Base-by-base conservation (phyloP, 2,113 vertebrate genomes). In the Panthera leo region DNA sequence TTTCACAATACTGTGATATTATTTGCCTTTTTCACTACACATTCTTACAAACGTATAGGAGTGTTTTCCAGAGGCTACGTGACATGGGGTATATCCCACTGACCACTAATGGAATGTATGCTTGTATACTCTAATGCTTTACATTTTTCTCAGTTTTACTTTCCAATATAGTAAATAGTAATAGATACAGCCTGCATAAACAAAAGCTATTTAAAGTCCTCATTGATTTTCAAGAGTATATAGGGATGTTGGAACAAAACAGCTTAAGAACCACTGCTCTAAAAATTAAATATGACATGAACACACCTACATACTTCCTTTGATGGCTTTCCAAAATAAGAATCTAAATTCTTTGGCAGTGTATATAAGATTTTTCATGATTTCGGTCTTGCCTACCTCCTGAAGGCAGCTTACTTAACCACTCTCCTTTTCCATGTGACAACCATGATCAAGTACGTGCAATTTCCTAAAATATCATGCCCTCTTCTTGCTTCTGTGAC, bases 291-390 rank as follows among this genome's bases (percentile, higher is more conserved):
- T 36, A 80, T 61, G n/a, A 48, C 51, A 94, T 58, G 61, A 92
- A 58, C 15, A 92, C 27, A 92, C 48, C 61, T 84, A 92, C 65
- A 51, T 78, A 42, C 55, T 82, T 91, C 85, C 84, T 95, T 83
- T 53, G 51, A 63, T 63, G 63, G 53, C 63, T 65, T 89, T 42
- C 87, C 53, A 75, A 95, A 95, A 73, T 85, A 90, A 95, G 18
- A 75, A 91, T 87, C 27, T 82, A 61, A 94, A 91, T 80, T 95
- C 55, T 75, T 25, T 82, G 15, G 48, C 61, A 82, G 29, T 70
- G 15, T 45, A 80, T 51, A 7, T 36, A 82, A 80, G 36, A 93
- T 25, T 11, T 95, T 79, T 90, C 73, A 67, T 34, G 8, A 48
- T 67, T 36, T 82, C 55, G 25, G 42, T 19, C 71, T 36, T 70